phyloP scores from a whole-genome alignment of 2,888 invertebrate species.

The Ceramica pisi region DNA sequence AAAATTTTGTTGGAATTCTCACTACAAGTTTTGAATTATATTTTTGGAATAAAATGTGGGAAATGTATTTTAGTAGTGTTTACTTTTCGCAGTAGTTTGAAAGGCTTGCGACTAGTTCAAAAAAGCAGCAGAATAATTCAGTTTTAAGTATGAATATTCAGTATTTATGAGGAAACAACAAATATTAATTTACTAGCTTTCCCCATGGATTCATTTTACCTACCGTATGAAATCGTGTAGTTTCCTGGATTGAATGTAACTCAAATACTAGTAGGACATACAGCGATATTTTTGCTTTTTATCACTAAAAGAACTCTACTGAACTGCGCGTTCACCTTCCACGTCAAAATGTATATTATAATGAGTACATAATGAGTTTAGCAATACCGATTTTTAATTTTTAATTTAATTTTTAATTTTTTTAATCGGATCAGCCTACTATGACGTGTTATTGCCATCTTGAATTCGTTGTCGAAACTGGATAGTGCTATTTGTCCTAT shows the following conservation, averaged over 20 bases:
- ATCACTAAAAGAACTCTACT: too few species aligned
- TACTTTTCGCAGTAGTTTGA: background rate
- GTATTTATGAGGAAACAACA: slow-evolving; percentile 1
- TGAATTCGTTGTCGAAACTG: too few species aligned
- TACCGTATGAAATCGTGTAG: background rate
- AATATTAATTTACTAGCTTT: background rate
- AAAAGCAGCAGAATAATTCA: background rate
- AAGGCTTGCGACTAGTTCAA: background rate
- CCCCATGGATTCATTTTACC: background rate
- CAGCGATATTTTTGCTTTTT: too few species aligned
- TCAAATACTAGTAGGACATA: background rate
- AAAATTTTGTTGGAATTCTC: slow-evolving; percentile 37
- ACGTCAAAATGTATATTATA: too few species aligned
- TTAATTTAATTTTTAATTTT: too few species aligned
- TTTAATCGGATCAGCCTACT: too few species aligned
- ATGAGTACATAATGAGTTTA: too few species aligned
- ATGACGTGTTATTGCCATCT: too few species aligned
- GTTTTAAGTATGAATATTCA: background rate
- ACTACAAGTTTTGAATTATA: slow-evolving; percentile 33
- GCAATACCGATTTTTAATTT: too few species aligned
- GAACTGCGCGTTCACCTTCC: too few species aligned
- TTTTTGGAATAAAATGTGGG: slow-evolving; percentile 15
- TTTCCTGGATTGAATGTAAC: background rate
- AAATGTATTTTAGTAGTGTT: slow-evolving; percentile 23
- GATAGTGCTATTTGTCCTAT: too few species aligned